These are phyloP conservation scores for Catharus fuscescens DNA, from an alignment of 2,113 vertebrate species.

Conservation along the genomic window DNA sequence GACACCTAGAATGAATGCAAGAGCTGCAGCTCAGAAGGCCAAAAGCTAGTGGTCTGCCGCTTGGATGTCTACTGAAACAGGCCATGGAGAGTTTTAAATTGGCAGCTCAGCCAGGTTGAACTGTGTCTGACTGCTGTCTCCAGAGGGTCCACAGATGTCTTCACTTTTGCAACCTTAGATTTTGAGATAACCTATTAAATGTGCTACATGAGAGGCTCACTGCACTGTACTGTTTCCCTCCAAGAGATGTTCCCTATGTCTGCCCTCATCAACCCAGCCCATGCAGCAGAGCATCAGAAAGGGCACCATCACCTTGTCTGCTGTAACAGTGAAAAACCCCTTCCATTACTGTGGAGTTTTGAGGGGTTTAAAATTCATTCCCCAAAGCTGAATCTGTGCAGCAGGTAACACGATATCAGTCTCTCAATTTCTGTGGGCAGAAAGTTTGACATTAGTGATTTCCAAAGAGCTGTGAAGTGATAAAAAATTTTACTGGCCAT, in stretches of 20 bases:
- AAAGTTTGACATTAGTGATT: background rate
- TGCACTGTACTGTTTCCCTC: background rate
- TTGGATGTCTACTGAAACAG: background rate
- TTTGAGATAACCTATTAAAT: background rate
- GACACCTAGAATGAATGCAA: background rate
- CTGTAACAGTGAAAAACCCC: background rate
- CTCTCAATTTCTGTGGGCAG: background rate
- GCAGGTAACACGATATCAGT: background rate
- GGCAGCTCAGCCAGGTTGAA: background rate
- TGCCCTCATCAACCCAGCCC: background rate
- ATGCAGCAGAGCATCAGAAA: background rate
- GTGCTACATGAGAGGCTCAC: background rate
- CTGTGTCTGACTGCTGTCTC: background rate
- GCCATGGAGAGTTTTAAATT: background rate
- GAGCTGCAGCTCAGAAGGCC: background rate
- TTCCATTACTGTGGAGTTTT: background rate
- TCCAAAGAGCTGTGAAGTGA: background rate
- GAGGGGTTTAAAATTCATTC: background rate
- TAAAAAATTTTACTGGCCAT: background rate
- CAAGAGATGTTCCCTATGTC: background rate
- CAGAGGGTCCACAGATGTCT: background rate
- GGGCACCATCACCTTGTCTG: background rate
- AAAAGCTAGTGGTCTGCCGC: background rate
- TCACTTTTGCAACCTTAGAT: background rate
- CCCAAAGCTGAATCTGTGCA: background rate